Evolutionary conservation across 2,113 vertebrate species (phyloP), one percentile per base, ranked within the genome.

Genomic region (Ophiodon elongatus): DNA sequence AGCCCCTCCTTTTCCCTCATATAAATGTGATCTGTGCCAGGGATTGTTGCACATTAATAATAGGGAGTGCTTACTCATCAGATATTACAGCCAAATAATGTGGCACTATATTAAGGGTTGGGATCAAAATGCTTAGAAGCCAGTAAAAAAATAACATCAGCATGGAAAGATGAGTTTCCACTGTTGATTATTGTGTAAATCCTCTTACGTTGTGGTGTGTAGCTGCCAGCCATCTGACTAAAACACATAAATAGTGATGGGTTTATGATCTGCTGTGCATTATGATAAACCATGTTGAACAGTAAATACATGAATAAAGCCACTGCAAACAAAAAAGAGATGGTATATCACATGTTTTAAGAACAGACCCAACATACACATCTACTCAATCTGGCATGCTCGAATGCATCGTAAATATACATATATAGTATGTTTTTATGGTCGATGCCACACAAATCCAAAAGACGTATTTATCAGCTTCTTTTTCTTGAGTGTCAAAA

Each of bases 101-200:
- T 73, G 72, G 39, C 57, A 25, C 10, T 41, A 33, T 83, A 80
- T 41, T 39, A 80, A 83, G 76, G 33, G 76, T 29, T 62, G 66
- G 71, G 68, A 66, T 75, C 29, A 59, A 77, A 89, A 85, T 73
- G 66, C 43, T 70, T 62, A n/a, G 43, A 78, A 76, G 43, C 39
- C n/a, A 29, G 41, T 3, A 52, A 33, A 84, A 80, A 27, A 86
- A 79, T 56, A 86, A 60, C 64, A 82, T 75, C 76, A 86, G 86
- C 41, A n/a, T 11, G 59, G 52, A 6, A 39, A 59, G 76, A 79
- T 82, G 79, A 90, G 74, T 82, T 80, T 86, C 67, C 23, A 64
- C 66, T 67, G 84, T 17, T 76, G 83, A 87, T 89, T 80, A 86
- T 85, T 76, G 60, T 79, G 50, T 73, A 84, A 90, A 92, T 91